These are phyloP conservation scores for Hesperophylax magnus DNA, from an alignment of 1,140 invertebrate genomes.

Conservation along the genomic window DNA sequence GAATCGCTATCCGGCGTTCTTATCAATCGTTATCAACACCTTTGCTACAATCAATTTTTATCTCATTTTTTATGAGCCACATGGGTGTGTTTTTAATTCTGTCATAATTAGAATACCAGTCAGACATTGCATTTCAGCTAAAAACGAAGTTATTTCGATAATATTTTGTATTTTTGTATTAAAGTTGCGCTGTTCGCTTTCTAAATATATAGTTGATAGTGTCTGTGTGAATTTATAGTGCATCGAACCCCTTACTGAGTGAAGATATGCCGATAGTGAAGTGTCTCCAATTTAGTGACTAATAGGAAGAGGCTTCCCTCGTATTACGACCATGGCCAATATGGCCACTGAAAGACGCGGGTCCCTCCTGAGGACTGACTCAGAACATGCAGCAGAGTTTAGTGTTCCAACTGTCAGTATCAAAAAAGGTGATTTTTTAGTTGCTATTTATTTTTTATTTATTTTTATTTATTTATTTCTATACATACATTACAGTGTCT, in stretches of 20 bases:
- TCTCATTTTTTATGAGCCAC: not conserved
- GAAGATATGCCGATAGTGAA: not conserved
- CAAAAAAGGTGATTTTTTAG: constrained; percentile 43
- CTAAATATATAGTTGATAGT: too few relatives aligned
- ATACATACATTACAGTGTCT: too few relatives aligned
- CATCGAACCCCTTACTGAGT: not conserved
- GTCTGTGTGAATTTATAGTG: not conserved
- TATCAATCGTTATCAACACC: constrained; percentile 2
- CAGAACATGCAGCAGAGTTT: constrained; percentile 45
- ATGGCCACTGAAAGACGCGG: constrained; percentile 50
- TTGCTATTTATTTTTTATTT: too few relatives aligned
- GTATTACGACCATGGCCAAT: not conserved
- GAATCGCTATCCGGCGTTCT: not conserved
- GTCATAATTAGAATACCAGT: too few relatives aligned
- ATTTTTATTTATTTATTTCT: too few relatives aligned
- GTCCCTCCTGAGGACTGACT: constrained; percentile 53
- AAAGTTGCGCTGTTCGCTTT: too few relatives aligned
- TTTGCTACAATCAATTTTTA: constrained; percentile 10
- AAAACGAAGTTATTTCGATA: too few relatives aligned
- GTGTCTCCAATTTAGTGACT: not conserved
- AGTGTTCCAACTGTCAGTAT: constrained; percentile 53
- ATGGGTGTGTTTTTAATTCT: constrained; percentile 26
- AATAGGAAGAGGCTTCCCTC: not conserved
- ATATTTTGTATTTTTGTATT: too few relatives aligned
- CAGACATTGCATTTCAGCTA: too few relatives aligned